Base-by-base conservation (phyloP, 2,797 vertebrate genomes). In the Cyclura pinguis region DNA sequence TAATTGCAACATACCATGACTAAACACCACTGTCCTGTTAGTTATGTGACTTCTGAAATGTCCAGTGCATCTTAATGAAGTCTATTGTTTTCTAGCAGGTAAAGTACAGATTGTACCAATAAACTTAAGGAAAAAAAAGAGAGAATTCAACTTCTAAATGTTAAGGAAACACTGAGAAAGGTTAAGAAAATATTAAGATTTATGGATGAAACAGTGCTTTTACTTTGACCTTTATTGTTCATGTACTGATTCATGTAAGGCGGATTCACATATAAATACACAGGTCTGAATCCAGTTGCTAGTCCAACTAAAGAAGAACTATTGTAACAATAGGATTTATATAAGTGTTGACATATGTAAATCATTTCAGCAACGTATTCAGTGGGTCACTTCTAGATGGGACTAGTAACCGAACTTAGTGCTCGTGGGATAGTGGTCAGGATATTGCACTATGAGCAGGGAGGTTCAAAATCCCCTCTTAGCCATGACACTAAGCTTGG, bases 111-210 rank as follows among this genome's bases (percentile, higher is more conserved):
- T 90, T 88, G 62, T 29, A 93, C 89, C 13, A 86, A 85, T 85
- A 90, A 91, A 94, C 92, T 89, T 95, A 95, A 94, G 47, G 94
- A 89, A 93, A 16, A 55, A 94, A 89, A 94, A n/a, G 18, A 47
- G 55, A 91, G 0, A 0, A 91, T 92, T 92, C 84, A 95, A 87
- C 64, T 67, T 22, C 77, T 24, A 77, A 93, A 94, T 87, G 92
- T 69, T 92, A 86, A 92, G 67, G 80, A 91, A 90, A 55, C 69
- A 3, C 6, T 76, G 84, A 85, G 57, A 80, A 47, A 57, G 77
- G 59, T 91, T 50, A 86, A 92, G 62, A 76, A 90, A 90, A 55
- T 74, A 6, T 10, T 78, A 84, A 86, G 52, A 76, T 47, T 52
- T 73, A 42, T 91, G 82, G n/a, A 55, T 38, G 59, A 92, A 77